Percentiles rank a stretch among this genome's conserved stretches.
Evolutionary conservation across 1,140 invertebrate genomes (phyloP).

Genomic region (Apis florea): DNA sequence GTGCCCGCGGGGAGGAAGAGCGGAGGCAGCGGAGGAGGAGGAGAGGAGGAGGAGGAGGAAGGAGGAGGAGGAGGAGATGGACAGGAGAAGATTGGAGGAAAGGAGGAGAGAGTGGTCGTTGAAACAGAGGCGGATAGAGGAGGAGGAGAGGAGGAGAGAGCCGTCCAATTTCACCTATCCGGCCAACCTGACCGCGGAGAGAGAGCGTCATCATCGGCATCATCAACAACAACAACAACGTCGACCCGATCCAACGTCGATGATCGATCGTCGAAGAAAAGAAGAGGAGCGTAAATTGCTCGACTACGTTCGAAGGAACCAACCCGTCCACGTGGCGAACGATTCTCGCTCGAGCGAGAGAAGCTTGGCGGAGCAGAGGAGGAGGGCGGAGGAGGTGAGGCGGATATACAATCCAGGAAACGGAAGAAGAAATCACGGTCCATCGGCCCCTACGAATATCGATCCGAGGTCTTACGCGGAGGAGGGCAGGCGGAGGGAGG

Average conservation of each 20-base stretch:
- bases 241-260: constrained; percentile 9
- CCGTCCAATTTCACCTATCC: constrained; percentile 16
- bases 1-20: neutral
- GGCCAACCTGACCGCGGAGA: neutral
- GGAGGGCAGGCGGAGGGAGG: constrained; percentile 32
- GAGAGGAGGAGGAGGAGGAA: constrained; percentile 23
- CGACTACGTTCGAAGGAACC: constrained; percentile 72
- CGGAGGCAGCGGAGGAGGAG: neutral
- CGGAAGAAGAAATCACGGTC: constrained; percentile 56
- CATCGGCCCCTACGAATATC: constrained; percentile 59
- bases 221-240: constrained; percentile 15
- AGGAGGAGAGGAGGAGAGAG: constrained; percentile 26
- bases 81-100: constrained; percentile 34
- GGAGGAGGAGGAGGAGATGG: constrained; percentile 1
- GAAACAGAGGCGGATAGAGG: constrained; percentile 22
- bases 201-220: neutral
- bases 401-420: constrained; percentile 22
- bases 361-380: constrained; percentile 29
- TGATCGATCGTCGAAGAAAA: constrained; percentile 7
- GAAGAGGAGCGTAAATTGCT: constrained; percentile 61
- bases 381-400: constrained; percentile 44
- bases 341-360: neutral
- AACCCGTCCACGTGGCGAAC: constrained; percentile 43
- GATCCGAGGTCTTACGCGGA: constrained; percentile 35
- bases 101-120: constrained; percentile 39